Base-by-base conservation (phyloP, 2,888 invertebrate species). In the Apodemia hepburni region DNA sequence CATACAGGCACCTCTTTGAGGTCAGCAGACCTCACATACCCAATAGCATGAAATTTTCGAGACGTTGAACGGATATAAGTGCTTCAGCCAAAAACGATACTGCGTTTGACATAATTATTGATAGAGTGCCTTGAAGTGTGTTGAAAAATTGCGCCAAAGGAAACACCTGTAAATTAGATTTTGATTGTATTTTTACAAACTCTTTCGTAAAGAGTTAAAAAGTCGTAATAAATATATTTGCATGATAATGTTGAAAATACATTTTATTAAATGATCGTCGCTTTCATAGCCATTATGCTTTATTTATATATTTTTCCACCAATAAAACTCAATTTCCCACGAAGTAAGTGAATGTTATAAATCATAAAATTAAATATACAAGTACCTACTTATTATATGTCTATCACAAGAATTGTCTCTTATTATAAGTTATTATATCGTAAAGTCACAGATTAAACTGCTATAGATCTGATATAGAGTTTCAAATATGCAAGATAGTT, bases 131-230 rank as follows among this genome's bases (percentile, higher is more conserved):
- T 84, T 94, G 93, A n/a, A 94, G 85, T 47, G 93, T 91, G 78
- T 94, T 93, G 83, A 87, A 94, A 85, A 93, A 94, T 81, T 93
- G 93, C 69, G 94, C 94, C 85, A 93, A 77, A 66, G 93, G 93
- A 70, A 93, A 94, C 59, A 93, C 93, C 91, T 92, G 91, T 33
- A 92, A 69, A 70, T 69, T 61, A 66, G 58, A 67, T 66, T 64
- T 17, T 61, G 27, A 15, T 11, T 51, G 27, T 54, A 27, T 54
- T 54, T 54, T 22, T 27, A 54, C 27, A 54, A 27, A 54, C 54
- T 54, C 54, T 54, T 54, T 22, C 22, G 9, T 15, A 12, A 4
- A 54, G 54, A 54, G 27, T 54, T 54, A 12, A 12, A 54, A 54
- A 22, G 15, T 54, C 15, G 33, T 42, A 18, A 58, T 29, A 45